Evolutionary conservation across 2,797 vertebrate species (phyloP), one percentile per base, ranked within the genome.

Genomic region (Chloroceryle amazona): DNA sequence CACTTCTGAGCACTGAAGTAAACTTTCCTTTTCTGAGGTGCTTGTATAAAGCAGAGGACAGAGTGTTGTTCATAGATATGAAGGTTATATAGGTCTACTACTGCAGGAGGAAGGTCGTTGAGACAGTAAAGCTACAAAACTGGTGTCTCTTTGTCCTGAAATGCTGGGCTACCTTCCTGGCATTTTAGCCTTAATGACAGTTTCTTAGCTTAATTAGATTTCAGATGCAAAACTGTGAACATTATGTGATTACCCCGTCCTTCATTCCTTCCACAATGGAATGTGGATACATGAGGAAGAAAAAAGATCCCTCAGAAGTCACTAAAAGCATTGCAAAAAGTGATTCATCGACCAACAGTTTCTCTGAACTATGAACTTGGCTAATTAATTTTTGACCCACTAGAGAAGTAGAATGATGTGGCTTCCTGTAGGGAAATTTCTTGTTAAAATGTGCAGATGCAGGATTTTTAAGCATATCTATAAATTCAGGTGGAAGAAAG

Each of bases 191-290:
- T 58, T 75, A 78, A 81, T 57, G 46, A 41, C 46, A 71, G 33
- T 79, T 94, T 92, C 66, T 65, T 89, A 74, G 22, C 26, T 74
- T 86, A 75, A 83, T 86, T 79, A 75, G 49, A 79, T 94, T 74
- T 68, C 49, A 86, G 44, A 66, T 90, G 82, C 76, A 88, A 81
- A 89, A 51, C 54, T 63, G 6, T 51, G 54, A 70, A 44, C 4
- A 1, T 81, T 44, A 63, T 44, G 73, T 60, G 9, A 52, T 95
- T 93, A 92, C 19, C 35, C 75, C 55, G 58, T 75, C 73, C 54
- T 81, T 93, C 58, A 26, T 72, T 86, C 46, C 23, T 86, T 70
- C 49, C 49, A 39, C 51, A 73, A 3, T n/a, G 73, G 18, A 7
- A 29, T 14, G 13, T 37, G 22, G 31, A 33, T 85, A 42, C 41